Conservation (phyloP, 2,888 invertebrate species). For the Labia minor region DNA sequence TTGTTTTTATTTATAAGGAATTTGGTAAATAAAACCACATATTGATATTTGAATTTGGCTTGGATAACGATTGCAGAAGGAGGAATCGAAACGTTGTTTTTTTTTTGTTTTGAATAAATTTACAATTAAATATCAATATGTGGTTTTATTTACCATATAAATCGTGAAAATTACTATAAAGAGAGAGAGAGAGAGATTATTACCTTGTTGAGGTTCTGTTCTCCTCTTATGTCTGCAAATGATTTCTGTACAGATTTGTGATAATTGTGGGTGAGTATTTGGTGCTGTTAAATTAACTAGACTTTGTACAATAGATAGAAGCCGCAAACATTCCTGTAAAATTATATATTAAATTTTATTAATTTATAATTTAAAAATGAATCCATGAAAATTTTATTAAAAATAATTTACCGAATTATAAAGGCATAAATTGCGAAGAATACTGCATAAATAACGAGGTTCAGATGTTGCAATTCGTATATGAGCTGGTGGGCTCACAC, state of each 20-base stretch:
- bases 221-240: background rate
- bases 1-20: no score
- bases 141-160: no score
- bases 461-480: background rate
- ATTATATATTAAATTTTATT: no score
- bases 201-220: background rate
- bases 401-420: background rate
- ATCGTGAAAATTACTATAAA: no score
- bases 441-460: background rate
- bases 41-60: no score
- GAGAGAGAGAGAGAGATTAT: background rate
- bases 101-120: no score
- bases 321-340: background rate
- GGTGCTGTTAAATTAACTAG: background rate
- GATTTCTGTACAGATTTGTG: background rate
- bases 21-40: no score
- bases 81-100: no score
- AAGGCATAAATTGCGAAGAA: background rate
- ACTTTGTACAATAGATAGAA: background rate
- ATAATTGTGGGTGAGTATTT: constrained; percentile 1
- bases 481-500: background rate
- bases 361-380: background rate
- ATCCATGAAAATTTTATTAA: no score
- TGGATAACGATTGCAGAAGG: no score
- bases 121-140: no score